Evolutionary conservation across 2,113 vertebrate genomes (phyloP), one percentile per base, ranked within the genome.

Genomic region (Neofelis nebulosa): DNA sequence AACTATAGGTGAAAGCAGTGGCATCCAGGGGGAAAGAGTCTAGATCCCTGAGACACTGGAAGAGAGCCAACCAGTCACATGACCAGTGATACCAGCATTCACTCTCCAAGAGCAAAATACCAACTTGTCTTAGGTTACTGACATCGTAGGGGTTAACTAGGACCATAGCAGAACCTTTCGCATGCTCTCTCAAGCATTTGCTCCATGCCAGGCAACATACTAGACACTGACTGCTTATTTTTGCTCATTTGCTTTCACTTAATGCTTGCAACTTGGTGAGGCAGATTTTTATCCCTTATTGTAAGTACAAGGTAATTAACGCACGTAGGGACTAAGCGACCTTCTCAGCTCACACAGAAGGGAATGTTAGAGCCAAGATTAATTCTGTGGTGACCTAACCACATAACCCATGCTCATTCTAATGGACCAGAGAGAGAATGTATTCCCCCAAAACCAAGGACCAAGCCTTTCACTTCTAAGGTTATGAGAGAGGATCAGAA

Each of bases 291-390:
- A 74, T 73, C 29, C 29, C 69, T 87, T 87, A 33, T 18, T 92
- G 36, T 71, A 90, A 65, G 48, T n/a, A 31, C 31, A 94, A 90
- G 33, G 50, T 33, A 45, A 91, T 10, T 66, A 74, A 92, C 76
- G 38, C 9, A n/a, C 23, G 1, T 29, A 86, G 15, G 41, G 11
- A 16, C 38, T 80, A 84, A 73, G 66, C 13, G 33, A 83, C 65
- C 76, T 84, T 18, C 48, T 57, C 19, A 55, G 61, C 65, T 83
- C 66, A 82, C 63, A 92, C 0, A 27, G 81, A 94, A 89, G n/a
- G 6, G 66, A 61, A 57, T 16, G 31, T 29, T 45, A 25, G 38
- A 45, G 38, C 36, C 71, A 80, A 73, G 48, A 38, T 80, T 68
- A 89, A 91, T 73, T n/a, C 33, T 57, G 13, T 14, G 31, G 74